Conservation (phyloP, 1,140 invertebrate species). For the Leptinotarsa defecta region DNA sequence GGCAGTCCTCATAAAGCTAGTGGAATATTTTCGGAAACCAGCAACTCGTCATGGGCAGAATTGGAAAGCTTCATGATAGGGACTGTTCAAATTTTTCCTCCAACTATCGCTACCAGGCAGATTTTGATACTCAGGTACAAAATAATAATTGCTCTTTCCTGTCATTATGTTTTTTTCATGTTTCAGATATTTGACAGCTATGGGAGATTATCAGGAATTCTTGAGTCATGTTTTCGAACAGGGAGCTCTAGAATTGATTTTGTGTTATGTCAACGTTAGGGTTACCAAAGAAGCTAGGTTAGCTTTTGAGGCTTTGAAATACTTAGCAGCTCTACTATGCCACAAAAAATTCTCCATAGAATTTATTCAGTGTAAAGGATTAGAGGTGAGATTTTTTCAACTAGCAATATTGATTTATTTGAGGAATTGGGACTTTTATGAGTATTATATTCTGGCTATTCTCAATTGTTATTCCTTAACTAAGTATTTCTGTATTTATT, state of each 20-base stretch:
- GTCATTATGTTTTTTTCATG: too few species aligned
- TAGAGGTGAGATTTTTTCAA: slow-evolving; percentile 64
- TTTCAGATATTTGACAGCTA: slow-evolving; percentile 79
- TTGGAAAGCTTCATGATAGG: slow-evolving; percentile 87
- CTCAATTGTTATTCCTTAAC: too few species aligned
- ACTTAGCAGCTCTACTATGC: slow-evolving; percentile 88
- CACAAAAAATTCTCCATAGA: slow-evolving; percentile 98
- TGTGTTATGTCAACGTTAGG: slow-evolving; percentile 87
- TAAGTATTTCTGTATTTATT: too few species aligned
- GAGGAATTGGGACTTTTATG: too few species aligned
- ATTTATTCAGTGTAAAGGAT: slow-evolving; percentile 84
- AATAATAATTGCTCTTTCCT: too few species aligned
- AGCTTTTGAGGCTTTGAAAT: slow-evolving; percentile 94
- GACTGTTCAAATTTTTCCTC: slow-evolving; percentile 79
- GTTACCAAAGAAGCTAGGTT: slow-evolving; percentile 88
- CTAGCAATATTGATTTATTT: slow-evolving; percentile 4
- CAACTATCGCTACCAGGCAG: slow-evolving; percentile 84
- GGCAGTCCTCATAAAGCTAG: slow-evolving; percentile 26
- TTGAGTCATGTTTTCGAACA: slow-evolving; percentile 90
- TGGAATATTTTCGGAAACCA: slow-evolving; percentile 53
- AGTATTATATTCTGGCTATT: background rate
- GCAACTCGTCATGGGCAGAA: slow-evolving; percentile 89
- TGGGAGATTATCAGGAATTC: slow-evolving; percentile 97
- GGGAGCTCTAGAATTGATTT: slow-evolving; percentile 79
- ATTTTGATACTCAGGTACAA: slow-evolving; percentile 79